A percentile compares a stretch with the other conserved stretches of the same genome.
Conservation (phyloP, 2,797 vertebrate genomes). For the Thripadectes ignobilis region DNA sequence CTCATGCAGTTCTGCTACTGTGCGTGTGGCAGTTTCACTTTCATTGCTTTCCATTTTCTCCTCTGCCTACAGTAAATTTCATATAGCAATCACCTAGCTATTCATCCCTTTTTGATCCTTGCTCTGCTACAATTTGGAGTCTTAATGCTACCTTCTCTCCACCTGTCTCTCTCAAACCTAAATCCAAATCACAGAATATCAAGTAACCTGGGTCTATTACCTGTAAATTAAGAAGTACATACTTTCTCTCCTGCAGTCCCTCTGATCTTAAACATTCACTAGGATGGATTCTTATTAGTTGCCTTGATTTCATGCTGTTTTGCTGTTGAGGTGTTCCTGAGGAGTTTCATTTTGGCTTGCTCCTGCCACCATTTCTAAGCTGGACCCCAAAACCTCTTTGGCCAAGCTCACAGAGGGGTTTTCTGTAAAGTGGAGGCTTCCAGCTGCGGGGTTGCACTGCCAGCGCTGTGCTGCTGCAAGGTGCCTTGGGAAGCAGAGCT, state of each 20-base stretch:
- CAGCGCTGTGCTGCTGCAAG: accelerated
- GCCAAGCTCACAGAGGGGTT: background rate
- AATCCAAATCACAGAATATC: background rate
- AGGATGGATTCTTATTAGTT: background rate
- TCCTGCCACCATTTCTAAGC: background rate
- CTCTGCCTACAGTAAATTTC: background rate
- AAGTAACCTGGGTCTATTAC: background rate
- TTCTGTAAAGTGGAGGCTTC: background rate
- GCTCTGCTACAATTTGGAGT: background rate
- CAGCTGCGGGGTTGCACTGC: background rate
- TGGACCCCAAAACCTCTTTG: background rate
- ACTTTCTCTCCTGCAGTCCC: background rate
- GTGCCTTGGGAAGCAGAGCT: background rate
- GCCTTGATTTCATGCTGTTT: background rate
- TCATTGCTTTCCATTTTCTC: background rate
- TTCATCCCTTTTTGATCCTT: background rate
- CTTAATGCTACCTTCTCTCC: background rate
- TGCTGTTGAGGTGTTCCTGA: background rate
- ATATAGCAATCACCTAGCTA: background rate
- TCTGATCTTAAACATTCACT: background rate
- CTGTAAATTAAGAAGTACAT: background rate
- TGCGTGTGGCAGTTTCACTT: background rate
- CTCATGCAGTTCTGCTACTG: background rate
- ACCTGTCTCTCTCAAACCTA: background rate
- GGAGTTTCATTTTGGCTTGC: background rate